phyloP scores from a whole-genome alignment of 2,888 invertebrate genomes.

The Arenicola marina region DNA sequence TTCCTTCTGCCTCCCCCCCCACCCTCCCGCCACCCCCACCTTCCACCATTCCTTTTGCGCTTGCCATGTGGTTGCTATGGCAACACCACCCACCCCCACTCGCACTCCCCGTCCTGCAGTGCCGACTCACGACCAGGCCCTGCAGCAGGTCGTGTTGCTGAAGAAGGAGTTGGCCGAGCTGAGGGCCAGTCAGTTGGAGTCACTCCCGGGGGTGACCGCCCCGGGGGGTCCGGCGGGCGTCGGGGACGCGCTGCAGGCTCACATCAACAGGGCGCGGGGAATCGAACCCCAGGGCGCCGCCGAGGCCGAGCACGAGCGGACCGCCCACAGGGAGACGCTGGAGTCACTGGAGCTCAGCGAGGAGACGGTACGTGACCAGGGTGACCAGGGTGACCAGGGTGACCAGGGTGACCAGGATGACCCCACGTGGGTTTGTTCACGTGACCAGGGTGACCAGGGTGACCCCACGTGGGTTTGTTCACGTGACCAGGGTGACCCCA shows the following conservation, averaged over 20 bases:
- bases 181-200: conserved; percentile 46
- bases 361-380: conserved; percentile 42
- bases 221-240: background rate
- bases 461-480: too few relatives aligned
- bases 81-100: too few relatives aligned
- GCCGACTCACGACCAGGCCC: conserved; percentile 57
- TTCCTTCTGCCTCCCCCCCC: too few relatives aligned
- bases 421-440: too few relatives aligned
- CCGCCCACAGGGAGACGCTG: conserved; percentile 57
- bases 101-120: too few relatives aligned
- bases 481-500: too few relatives aligned
- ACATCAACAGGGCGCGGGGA: conserved; percentile 43
- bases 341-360: conserved; percentile 57
- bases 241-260: conserved; percentile 3
- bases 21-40: too few relatives aligned
- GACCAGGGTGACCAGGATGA: too few relatives aligned
- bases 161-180: conserved; percentile 61
- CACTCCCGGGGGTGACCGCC: background rate
- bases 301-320: conserved; percentile 54
- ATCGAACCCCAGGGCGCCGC: conserved; percentile 39
- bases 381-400: background rate
- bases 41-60: too few relatives aligned
- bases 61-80: too few relatives aligned
- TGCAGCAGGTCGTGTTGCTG: conserved; percentile 58
- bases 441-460: too few relatives aligned